These are phyloP conservation scores for Agrypnia vestita DNA, from an alignment of 1,140 invertebrate genomes.

Conservation along the genomic window DNA sequence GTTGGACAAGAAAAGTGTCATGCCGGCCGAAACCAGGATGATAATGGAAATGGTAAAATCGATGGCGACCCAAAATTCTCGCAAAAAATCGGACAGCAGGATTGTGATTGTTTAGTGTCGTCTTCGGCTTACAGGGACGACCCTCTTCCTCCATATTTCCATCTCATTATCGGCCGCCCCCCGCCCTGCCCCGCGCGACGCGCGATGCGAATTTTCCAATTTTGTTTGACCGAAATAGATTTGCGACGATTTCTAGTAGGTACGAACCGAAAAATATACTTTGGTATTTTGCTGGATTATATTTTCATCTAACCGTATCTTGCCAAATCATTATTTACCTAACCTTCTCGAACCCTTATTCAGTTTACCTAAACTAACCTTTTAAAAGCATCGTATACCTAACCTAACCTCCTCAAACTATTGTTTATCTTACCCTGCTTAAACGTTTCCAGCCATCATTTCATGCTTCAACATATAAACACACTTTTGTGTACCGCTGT, in stretches of 20 bases:
- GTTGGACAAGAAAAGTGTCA: background rate
- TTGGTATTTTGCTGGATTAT: no score
- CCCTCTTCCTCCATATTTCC: constrained; percentile 5
- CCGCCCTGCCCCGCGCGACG: background rate
- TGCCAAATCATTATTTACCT: no score
- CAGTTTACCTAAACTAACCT: no score
- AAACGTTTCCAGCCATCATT: no score
- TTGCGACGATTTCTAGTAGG: background rate
- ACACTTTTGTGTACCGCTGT: no score
- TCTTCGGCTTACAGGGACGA: background rate
- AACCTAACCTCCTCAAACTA: no score
- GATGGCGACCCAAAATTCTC: background rate
- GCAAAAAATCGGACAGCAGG: background rate
- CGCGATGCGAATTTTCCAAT: background rate
- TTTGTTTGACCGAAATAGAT: background rate
- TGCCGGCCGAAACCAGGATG: background rate
- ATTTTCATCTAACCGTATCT: no score
- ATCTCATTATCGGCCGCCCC: background rate
- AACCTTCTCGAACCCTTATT: no score
- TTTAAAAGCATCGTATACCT: no score
- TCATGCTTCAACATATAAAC: no score
- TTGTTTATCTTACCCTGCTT: no score
- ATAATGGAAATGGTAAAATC: background rate
- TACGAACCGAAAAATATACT: background rate
- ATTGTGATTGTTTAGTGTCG: constrained; percentile 9